Percentiles rank a stretch among this genome's conserved stretches.
Conservation (phyloP, 2,888 invertebrate species). For the Drosophila diplacantha region DNA sequence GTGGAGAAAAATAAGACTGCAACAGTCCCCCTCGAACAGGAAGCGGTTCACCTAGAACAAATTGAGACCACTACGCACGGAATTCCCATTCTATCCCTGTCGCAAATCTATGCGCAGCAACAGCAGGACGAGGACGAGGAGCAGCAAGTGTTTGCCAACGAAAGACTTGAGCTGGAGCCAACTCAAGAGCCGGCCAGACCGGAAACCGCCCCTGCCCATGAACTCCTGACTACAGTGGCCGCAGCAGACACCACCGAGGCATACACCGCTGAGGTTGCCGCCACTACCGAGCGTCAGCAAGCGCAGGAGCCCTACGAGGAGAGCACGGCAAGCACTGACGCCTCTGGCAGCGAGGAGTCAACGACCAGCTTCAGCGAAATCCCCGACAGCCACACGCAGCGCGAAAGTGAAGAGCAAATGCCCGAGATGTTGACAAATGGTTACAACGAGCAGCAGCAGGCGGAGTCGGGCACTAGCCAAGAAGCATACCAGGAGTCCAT, state of each 20-base stretch:
- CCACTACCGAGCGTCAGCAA: conserved; percentile 32
- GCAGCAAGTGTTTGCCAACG: conserved; percentile 51
- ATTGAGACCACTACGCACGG: conserved; percentile 52
- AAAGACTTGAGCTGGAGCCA: conserved; percentile 41
- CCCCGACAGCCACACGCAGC: conserved; percentile 32
- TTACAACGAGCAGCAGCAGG: conserved; percentile 50
- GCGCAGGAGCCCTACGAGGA: conserved; percentile 32
- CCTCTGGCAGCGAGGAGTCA: conserved; percentile 37
- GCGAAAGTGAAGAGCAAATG: conserved; percentile 53
- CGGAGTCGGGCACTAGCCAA: conserved; percentile 34
- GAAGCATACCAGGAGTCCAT: conserved; percentile 5
- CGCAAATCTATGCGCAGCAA: conserved; percentile 64
- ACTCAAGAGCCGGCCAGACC: conserved; percentile 36
- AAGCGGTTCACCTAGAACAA: conserved; percentile 37
- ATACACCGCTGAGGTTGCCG: conserved; percentile 1
- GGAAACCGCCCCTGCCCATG: conserved; percentile 34
- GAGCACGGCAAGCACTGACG: conserved; percentile 40
- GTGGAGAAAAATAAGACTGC: conserved; percentile 35
- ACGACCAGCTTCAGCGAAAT: conserved; percentile 21
- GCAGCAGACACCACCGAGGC: conserved; percentile 24
- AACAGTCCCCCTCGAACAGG: conserved; percentile 48
- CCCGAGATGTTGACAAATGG: conserved; percentile 64
- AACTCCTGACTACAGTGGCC: neutral
- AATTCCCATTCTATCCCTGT: conserved; percentile 57
- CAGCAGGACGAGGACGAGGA: conserved; percentile 61